Evolutionary conservation across 2,113 vertebrate species (phyloP).

Genomic region (Hirundichthys speculiger): DNA sequence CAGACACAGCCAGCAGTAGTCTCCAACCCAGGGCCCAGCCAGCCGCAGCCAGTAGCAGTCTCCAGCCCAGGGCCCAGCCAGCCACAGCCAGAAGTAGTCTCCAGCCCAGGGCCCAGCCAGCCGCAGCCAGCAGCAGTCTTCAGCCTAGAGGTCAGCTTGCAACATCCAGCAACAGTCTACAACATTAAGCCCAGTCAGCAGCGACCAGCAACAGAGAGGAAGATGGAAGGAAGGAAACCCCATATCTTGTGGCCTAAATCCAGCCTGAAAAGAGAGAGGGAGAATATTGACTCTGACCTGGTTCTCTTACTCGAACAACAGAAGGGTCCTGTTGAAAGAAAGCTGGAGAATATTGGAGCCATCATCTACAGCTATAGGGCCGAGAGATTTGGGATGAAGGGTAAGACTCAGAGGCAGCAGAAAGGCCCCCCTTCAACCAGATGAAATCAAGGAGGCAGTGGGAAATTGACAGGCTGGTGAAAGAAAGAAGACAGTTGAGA

Average conservation of each 20-base stretch:
- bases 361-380: background rate
- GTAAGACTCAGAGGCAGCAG: background rate
- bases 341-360: background rate
- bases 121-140: no score
- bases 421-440: background rate
- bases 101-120: no score
- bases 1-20: no score
- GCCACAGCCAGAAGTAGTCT: no score
- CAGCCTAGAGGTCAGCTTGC: background rate
- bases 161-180: background rate
- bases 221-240: background rate
- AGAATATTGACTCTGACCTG: background rate
- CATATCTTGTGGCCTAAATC: background rate
- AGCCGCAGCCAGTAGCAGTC: no score
- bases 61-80: no score
- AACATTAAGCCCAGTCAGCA: background rate
- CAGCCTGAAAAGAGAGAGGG: background rate
- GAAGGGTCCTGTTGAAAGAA: background rate
- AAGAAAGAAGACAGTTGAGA: background rate
- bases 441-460: background rate
- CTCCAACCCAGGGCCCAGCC: no score
- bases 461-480: rapidly evolving
- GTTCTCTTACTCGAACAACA: background rate
- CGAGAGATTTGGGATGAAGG: background rate
- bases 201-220: background rate